phyloP scores from a whole-genome alignment of 2,888 invertebrate species.

The Oligia latruncula region DNA sequence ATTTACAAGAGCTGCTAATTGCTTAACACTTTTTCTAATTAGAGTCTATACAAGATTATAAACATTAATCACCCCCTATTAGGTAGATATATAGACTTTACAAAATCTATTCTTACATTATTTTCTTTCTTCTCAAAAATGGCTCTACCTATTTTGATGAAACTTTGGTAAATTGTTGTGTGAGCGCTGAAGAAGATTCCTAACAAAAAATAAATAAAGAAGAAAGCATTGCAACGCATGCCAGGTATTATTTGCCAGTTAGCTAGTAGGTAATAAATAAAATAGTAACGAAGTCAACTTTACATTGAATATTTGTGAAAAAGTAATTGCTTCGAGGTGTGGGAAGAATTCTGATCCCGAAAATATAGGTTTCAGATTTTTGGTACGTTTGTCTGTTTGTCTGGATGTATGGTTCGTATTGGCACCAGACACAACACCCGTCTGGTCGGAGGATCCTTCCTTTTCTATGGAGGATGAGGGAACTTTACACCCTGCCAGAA shows the following conservation, averaged over 20 bases:
- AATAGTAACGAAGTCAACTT: too few species aligned
- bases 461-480: background rate
- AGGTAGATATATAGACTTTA: background rate
- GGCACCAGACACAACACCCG: background rate
- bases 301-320: too few species aligned
- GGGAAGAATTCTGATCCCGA: too few species aligned
- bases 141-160: too few species aligned
- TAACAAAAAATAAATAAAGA: too few species aligned
- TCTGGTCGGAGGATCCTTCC: background rate
- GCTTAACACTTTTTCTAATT: background rate
- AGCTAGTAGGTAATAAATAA: too few species aligned
- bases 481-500: background rate
- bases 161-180: too few species aligned
- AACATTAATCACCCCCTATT: background rate
- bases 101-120: background rate
- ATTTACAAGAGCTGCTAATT: conserved; percentile 20
- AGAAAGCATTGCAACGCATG: too few species aligned
- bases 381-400: background rate
- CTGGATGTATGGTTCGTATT: too few species aligned
- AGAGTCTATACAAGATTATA: background rate
- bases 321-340: too few species aligned
- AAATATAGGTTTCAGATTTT: background rate
- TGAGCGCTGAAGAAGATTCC: too few species aligned
- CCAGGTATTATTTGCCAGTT: too few species aligned
- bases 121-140: background rate